phyloP scores from a whole-genome alignment of 2,888 invertebrate species.

The Philhelius pedissequus region DNA sequence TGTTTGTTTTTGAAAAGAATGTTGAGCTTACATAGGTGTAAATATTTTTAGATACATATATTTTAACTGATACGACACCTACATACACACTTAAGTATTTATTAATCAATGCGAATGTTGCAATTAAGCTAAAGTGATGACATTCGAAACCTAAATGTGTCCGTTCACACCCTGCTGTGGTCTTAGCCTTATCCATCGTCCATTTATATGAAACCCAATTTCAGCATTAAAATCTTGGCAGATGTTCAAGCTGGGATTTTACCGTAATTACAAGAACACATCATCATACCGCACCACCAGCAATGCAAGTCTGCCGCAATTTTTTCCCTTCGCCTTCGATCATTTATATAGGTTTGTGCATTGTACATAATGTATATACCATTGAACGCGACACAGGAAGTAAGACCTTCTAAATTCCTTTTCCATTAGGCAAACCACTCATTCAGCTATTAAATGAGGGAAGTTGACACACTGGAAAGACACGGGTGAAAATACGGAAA shows the following conservation, averaged over 20 bases:
- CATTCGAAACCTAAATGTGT: constrained; percentile 50
- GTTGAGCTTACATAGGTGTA: too few relatives aligned
- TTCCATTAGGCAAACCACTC: constrained; percentile 62
- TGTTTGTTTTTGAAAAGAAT: too few relatives aligned
- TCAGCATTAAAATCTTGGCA: constrained; percentile 62
- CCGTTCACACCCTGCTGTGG: constrained; percentile 33
- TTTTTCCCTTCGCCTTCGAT: background rate
- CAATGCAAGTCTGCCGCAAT: constrained; percentile 34
- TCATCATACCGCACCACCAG: constrained; percentile 20
- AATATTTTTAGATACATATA: too few relatives aligned
- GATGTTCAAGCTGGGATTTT: constrained; percentile 67
- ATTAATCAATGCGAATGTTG: constrained; percentile 1
- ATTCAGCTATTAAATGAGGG: constrained; percentile 54
- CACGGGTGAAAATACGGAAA: constrained; percentile 58
- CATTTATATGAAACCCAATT: constrained; percentile 13
- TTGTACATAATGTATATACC: background rate
- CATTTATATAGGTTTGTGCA: background rate
- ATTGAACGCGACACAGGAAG: constrained; percentile 45
- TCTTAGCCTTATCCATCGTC: constrained; percentile 6
- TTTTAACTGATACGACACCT: too few relatives aligned
- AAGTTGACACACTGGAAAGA: constrained; percentile 48
- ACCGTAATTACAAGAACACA: constrained; percentile 54
- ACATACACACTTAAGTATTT: too few relatives aligned
- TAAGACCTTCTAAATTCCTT: constrained; percentile 62
- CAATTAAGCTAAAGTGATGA: constrained; percentile 31